Evolutionary conservation across 2,888 invertebrate genomes (phyloP), one percentile per base, ranked within the genome.

Genomic region (Aradus depressus): DNA sequence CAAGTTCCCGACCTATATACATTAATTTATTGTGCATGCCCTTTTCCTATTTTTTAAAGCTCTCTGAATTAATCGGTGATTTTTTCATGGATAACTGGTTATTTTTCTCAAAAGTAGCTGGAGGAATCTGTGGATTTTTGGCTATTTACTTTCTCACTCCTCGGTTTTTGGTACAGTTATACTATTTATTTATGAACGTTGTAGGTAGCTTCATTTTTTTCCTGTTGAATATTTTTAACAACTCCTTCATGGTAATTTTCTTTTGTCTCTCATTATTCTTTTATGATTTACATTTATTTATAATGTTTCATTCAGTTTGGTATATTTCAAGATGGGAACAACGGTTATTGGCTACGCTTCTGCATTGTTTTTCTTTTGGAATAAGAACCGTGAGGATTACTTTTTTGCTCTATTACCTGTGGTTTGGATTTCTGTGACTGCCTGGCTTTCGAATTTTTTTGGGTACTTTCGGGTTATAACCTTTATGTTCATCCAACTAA

Each of bases 1-100:
- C 84, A 60, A 75, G 84, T 61, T 75, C 77, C 57, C 92, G 92
- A 91, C 82, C 90, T 64, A 74, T 75, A 54, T 74, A 78, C 0
- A 43, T 57, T 25, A 57, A 55, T 35, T 44, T 58, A 19, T 22
- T 59, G 25, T 58, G 54, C 26, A 45, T 53, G 22, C 59, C 59
- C 8, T 47, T 56, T n/a, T 54, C 50, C 6, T 18, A 56, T 12
- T 50, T 58, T 19, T 44, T 54, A 16, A 47, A 54, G 25, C 26
- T 55, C 12, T 59, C 58, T 12, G 56, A 59, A 34, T 49, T 34
- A n/a, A 34, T 58, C 6, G 58, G 57, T 2, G 54, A 59, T 22
- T 52, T 52, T 43, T 44, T 57, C 22, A 21, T 54, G 28, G 47
- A 47, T 19, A 51, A 59, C 48, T 43, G 44, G 26, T 34, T 47